Evolutionary conservation across 2,113 vertebrate species (phyloP), one percentile per base, ranked within the genome.

Genomic region (Dolichotis patagonum): DNA sequence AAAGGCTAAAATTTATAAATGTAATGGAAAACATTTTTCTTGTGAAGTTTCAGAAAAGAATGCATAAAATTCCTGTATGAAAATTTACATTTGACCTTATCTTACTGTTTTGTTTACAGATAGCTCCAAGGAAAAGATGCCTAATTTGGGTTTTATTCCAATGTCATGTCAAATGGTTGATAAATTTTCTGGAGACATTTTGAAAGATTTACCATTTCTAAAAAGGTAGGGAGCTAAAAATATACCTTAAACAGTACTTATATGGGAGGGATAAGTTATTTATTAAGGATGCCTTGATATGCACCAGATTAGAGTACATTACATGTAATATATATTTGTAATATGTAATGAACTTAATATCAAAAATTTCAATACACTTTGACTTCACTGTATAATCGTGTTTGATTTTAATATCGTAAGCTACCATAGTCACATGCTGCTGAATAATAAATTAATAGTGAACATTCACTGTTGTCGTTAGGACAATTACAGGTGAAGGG

Each of bases 121-220:
- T 9, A 86, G 49, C 58, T 75, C 77, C 19, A 97, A 71, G 32
- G 54, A 96, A 80, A 89, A 69, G n/a, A 83, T 98, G 32, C 91
- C 91, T 49, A 95, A 95, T 75, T 94, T 97, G 62, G 97, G 98
- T 14, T 96, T 98, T 85, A 97, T 98, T 95, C 96, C 98, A 84
- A 16, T 98, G n/a, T 97, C 88, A 32, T 98, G 81, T 93, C 26
- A 41, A 14, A 10, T 98, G n/a, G 62, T 98, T 90, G 92, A 98
- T 90, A 78, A 90, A 3, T 98, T 97, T 97, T 91, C 75, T 93
- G 98, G 98, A 73, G 97, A 98, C 88, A 83, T 98, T 94, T 96
- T 98, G 84, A 98, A 92, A 94, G 91, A 97, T 22, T 71, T 98
- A 8, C 97, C 98, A 91, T 97, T 97, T 24, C 91, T 98, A 93